phyloP scores from a whole-genome alignment of 2,888 invertebrate genomes.

The Cosmopolites sordidus region DNA sequence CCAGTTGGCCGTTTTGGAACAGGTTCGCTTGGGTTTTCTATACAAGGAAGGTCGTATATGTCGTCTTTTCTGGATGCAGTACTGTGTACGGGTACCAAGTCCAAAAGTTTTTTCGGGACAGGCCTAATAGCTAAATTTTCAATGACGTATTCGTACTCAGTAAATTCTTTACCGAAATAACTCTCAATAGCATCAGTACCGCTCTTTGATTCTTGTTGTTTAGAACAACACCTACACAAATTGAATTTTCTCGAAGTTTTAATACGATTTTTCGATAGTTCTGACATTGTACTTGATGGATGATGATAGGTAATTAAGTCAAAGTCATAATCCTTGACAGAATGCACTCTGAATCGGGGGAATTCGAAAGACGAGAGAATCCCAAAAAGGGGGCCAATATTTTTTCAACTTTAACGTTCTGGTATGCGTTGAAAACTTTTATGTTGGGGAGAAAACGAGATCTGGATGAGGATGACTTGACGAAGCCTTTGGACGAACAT shows the following conservation, averaged over 20 bases:
- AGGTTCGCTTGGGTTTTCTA: not conserved
- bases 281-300: not conserved
- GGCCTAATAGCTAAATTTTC: constrained; percentile 32
- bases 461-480: constrained; percentile 54
- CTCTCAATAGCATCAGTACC: constrained; percentile 26
- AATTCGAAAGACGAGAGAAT: constrained; percentile 28
- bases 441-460: constrained; percentile 38
- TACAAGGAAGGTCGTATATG: not conserved
- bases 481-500: constrained; percentile 61
- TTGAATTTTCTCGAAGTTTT: not conserved
- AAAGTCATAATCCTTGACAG: not conserved
- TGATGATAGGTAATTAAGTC: not conserved
- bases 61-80: constrained; percentile 4
- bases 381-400: constrained; percentile 38
- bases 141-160: constrained; percentile 33
- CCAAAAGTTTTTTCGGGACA: constrained; percentile 30
- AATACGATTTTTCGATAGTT: not conserved
- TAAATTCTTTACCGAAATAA: constrained; percentile 29
- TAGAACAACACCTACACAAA: constrained; percentile 24
- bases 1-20: not conserved
- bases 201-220: constrained; percentile 16
- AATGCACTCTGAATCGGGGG: constrained; percentile 11
- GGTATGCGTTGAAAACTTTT: constrained; percentile 40
- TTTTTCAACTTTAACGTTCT: constrained; percentile 39
- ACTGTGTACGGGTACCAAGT: constrained; percentile 21